Percentiles rank a stretch among this genome's conserved stretches.
phyloP scores from a whole-genome alignment of 2,888 invertebrate species.

The Philopedon plagiatum region DNA sequence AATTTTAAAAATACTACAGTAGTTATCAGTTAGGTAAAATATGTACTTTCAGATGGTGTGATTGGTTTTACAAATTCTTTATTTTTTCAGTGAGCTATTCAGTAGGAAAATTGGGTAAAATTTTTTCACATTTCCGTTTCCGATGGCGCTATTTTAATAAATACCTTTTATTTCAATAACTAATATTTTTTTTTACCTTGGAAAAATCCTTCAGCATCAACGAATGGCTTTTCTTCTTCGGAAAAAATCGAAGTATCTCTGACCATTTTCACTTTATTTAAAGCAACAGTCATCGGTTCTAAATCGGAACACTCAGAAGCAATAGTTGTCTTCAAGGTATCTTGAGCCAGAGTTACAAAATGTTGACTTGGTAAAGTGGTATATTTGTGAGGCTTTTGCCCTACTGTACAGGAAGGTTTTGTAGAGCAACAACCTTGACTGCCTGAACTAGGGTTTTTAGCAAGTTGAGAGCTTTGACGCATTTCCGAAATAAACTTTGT shows the following conservation, averaged over 20 bases:
- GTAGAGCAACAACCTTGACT: not conserved
- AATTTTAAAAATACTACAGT: no score
- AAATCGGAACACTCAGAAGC: not conserved
- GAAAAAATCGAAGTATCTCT: conserved; percentile 11
- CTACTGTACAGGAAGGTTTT: not conserved
- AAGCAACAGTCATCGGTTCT: not conserved
- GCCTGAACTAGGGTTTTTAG: no score
- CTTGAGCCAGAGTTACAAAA: conserved; percentile 18
- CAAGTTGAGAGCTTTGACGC: no score
- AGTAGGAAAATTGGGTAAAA: no score
- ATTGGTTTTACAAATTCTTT: no score
- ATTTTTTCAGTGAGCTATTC: no score
- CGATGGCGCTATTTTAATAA: no score
- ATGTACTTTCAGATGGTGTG: no score
- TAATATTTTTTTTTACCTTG: not conserved
- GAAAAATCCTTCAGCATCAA: conserved; percentile 6
- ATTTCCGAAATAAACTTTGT: not conserved
- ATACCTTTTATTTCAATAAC: no score
- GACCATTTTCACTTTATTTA: not conserved
- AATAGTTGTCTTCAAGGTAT: not conserved
- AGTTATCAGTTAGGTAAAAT: no score
- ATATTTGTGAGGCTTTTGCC: not conserved
- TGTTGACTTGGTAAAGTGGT: not conserved
- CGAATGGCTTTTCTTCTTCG: conserved; percentile 9
- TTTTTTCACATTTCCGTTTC: no score